phyloP scores from a whole-genome alignment of 2,113 vertebrate genomes.

The Eurypyga helias region DNA sequence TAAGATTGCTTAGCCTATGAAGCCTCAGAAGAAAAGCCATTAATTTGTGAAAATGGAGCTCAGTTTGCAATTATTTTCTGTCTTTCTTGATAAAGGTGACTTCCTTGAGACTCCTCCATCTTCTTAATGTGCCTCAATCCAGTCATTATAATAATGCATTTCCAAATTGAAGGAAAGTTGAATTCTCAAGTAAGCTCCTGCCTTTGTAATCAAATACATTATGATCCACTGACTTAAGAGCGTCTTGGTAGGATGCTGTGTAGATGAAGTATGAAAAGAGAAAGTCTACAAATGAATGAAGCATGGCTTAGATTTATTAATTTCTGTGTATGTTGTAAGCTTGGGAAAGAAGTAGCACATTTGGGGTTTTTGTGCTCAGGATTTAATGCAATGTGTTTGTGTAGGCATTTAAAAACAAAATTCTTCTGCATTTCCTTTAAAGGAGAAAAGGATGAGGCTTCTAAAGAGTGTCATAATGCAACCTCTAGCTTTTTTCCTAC shows the following conservation, averaged over 20 bases:
- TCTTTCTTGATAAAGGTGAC: slow-evolving; percentile 37
- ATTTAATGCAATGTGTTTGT: neutral
- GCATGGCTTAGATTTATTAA: neutral
- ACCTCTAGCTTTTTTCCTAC: neutral
- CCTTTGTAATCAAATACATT: slow-evolving; percentile 25
- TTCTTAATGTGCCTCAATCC: slow-evolving; percentile 8
- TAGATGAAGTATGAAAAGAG: neutral
- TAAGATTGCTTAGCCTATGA: neutral
- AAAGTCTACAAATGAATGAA: neutral
- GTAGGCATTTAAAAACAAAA: neutral
- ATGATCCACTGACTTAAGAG: neutral
- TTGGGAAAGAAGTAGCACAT: neutral
- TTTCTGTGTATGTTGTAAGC: neutral
- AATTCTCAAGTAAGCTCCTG: neutral
- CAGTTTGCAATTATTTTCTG: slow-evolving; percentile 42
- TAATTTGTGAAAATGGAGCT: slow-evolving; percentile 31
- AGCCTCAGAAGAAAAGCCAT: neutral
- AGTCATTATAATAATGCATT: slow-evolving; percentile 26
- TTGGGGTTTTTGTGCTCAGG: neutral
- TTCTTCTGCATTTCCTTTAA: neutral
- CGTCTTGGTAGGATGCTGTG: neutral
- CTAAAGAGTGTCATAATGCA: neutral
- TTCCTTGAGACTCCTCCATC: slow-evolving; percentile 2
- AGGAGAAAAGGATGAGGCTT: neutral
- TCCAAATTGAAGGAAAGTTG: neutral